Evolutionary conservation across 2,797 vertebrate species (phyloP).

Genomic region (Malurus splendens): DNA sequence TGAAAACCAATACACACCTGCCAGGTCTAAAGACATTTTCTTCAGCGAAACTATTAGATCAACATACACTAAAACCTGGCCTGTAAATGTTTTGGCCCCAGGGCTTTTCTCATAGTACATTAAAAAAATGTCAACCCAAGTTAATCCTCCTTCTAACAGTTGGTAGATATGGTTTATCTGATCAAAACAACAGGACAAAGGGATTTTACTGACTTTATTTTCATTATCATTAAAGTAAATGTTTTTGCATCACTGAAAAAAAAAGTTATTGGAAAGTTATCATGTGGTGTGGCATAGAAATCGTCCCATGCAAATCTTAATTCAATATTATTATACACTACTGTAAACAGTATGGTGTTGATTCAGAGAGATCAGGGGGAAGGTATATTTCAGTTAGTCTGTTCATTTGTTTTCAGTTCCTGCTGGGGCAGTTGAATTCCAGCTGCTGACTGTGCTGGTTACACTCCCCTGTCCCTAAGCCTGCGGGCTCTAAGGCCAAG

Average conservation of each 20-base stretch:
- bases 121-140: slow-evolving; percentile 36
- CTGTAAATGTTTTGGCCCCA: slow-evolving; percentile 56
- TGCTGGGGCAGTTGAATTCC: slow-evolving; percentile 31
- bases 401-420: slow-evolving; percentile 51
- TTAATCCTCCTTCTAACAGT: slow-evolving; percentile 62
- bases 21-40: slow-evolving; percentile 42
- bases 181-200: slow-evolving; percentile 56
- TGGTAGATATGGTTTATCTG: slow-evolving; percentile 63
- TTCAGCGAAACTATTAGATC: slow-evolving; percentile 41
- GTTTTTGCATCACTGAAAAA: slow-evolving; percentile 32
- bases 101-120: slow-evolving; percentile 55
- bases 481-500: background rate
- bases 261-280: slow-evolving; percentile 27
- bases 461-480: background rate
- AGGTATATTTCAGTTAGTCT: slow-evolving; percentile 26
- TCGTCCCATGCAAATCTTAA: slow-evolving; percentile 59
- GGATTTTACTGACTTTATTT: slow-evolving; percentile 55
- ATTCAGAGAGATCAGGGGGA: slow-evolving; percentile 29
- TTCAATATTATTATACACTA: slow-evolving; percentile 65
- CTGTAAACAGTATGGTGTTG: slow-evolving; percentile 58
- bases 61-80: slow-evolving; percentile 33
- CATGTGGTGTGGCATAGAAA: slow-evolving; percentile 29
- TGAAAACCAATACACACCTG: slow-evolving; percentile 47
- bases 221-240: slow-evolving; percentile 62
- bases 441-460: slow-evolving; percentile 36